Evolutionary conservation across 2,113 vertebrate genomes (phyloP).

Genomic region (Psettodes erumei): DNA sequence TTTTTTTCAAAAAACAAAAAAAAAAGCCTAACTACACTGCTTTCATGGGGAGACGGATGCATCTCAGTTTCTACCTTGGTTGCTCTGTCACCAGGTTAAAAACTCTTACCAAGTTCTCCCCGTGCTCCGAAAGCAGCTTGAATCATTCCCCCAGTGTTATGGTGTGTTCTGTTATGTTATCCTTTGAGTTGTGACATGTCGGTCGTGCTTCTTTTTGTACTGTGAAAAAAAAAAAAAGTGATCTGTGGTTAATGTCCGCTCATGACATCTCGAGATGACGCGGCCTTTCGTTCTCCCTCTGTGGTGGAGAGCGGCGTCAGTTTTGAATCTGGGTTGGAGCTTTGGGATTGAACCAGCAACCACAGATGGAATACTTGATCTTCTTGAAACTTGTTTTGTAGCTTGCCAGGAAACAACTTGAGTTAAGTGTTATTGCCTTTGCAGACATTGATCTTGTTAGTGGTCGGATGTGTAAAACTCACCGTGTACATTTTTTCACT

Average conservation of each 20-base stretch:
- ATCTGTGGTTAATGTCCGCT: constrained; percentile 35
- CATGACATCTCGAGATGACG: constrained; percentile 3
- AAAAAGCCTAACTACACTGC: constrained; percentile 17
- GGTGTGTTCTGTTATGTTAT: too few species aligned
- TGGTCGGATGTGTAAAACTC: constrained; percentile 4
- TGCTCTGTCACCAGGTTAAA: constrained; percentile 22
- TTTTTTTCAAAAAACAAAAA: constrained; percentile 10
- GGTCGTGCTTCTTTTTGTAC: constrained; percentile 44
- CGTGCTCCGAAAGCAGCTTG: constrained; percentile 6
- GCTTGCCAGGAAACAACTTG: constrained; percentile 48
- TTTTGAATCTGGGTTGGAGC: constrained; percentile 30
- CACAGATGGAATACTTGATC: constrained; percentile 30
- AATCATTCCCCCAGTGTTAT: constrained; percentile 55
- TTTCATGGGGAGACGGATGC: constrained; percentile 6
- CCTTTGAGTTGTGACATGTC: constrained; percentile 39
- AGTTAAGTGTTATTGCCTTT: constrained; percentile 37
- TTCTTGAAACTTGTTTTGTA: constrained; percentile 32
- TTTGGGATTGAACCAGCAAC: constrained; percentile 16
- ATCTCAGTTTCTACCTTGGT: constrained; percentile 28
- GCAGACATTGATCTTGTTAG: background rate
- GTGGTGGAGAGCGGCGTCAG: constrained; percentile 27
- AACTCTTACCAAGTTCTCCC: constrained; percentile 32
- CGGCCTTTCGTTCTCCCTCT: constrained; percentile 14
- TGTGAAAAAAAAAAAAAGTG: constrained; percentile 48
- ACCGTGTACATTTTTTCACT: constrained; percentile 17